Evolutionary conservation across 2,797 vertebrate genomes (phyloP).

Genomic region (Taenioides sp.): DNA sequence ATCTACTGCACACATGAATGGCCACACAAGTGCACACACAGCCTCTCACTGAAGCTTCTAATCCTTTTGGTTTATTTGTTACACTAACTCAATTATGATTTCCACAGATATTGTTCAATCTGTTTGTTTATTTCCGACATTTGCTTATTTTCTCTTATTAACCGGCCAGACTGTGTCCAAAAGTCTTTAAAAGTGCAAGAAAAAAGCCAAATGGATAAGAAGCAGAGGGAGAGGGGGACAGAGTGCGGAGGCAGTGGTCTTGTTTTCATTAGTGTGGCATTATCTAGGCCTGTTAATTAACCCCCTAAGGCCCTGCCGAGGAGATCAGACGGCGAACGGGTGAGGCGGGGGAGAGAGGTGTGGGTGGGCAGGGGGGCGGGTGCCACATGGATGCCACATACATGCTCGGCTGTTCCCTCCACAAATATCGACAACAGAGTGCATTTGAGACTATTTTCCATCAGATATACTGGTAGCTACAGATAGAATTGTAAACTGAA

Average conservation of each 20-base stretch:
- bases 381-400: background rate
- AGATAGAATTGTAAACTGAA: background rate
- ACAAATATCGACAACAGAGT: background rate
- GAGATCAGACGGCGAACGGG: constrained; percentile 71
- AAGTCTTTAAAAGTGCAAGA: constrained; percentile 13
- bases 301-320: constrained; percentile 75
- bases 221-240: constrained; percentile 26
- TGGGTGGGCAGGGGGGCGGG: constrained; percentile 41
- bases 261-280: constrained; percentile 80
- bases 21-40: background rate
- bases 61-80: constrained; percentile 7
- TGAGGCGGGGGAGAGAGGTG: constrained; percentile 63
- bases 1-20: background rate
- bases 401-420: constrained; percentile 21
- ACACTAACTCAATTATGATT: constrained; percentile 11
- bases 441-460: too few relatives aligned
- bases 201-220: constrained; percentile 3
- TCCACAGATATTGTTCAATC: constrained; percentile 1
- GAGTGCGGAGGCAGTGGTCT: constrained; percentile 56
- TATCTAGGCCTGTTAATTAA: constrained; percentile 82
- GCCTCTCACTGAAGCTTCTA: background rate
- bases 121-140: constrained; percentile 8
- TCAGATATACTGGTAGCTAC: too few relatives aligned
- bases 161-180: constrained; percentile 12
- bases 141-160: constrained; percentile 12